phyloP scores from a whole-genome alignment of 2,888 invertebrate species.

The Drosophila phalerata region DNA sequence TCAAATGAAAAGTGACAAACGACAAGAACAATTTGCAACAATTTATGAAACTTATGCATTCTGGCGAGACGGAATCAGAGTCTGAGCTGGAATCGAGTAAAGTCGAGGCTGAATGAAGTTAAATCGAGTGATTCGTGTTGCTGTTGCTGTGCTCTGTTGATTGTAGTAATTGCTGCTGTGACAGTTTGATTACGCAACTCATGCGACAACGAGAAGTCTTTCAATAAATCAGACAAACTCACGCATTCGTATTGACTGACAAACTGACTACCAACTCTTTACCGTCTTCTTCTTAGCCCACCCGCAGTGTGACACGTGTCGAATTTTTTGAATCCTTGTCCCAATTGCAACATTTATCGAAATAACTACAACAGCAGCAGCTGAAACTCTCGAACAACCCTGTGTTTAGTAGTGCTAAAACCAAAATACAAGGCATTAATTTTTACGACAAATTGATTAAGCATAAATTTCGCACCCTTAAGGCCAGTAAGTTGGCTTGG shows the following conservation, averaged over 20 bases:
- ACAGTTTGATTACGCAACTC: slow-evolving; percentile 71
- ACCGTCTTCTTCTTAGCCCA: slow-evolving; percentile 7
- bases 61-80: slow-evolving; percentile 29
- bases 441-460: slow-evolving; percentile 85
- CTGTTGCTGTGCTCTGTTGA: slow-evolving; percentile 41
- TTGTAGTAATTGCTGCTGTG: slow-evolving; percentile 72
- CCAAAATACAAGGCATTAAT: slow-evolving; percentile 75
- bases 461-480: slow-evolving; percentile 77
- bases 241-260: slow-evolving; percentile 53
- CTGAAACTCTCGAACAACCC: slow-evolving; percentile 40
- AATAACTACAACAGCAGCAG: slow-evolving; percentile 30
- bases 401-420: slow-evolving; percentile 27
- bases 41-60: slow-evolving; percentile 74
- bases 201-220: slow-evolving; percentile 36
- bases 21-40: slow-evolving; percentile 68
- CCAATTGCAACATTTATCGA: slow-evolving; percentile 69
- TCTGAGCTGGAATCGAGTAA: slow-evolving; percentile 7
- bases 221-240: slow-evolving; percentile 65
- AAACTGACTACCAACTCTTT: slow-evolving; percentile 29
- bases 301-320: slow-evolving; percentile 68
- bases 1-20: slow-evolving; percentile 47
- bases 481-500: slow-evolving; percentile 7
- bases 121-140: slow-evolving; percentile 24
- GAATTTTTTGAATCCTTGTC: slow-evolving; percentile 42
- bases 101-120: slow-evolving; percentile 24